Evolutionary conservation across 2,888 invertebrate genomes (phyloP), one percentile per base, ranked within the genome.

Genomic region (Amblyjoppa proteus): DNA sequence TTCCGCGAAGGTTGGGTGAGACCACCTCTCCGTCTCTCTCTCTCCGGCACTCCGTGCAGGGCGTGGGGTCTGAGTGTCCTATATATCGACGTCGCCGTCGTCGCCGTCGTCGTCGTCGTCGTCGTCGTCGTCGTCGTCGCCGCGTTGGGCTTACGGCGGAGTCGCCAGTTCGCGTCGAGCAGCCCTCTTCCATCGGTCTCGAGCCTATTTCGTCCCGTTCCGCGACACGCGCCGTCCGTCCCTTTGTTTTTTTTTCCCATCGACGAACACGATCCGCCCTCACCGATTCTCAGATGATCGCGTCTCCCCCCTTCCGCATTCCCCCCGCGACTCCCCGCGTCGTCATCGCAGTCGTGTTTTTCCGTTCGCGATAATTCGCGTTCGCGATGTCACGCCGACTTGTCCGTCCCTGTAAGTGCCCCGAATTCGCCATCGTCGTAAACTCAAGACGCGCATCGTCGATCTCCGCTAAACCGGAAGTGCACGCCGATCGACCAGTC

Each of bases 1-100:
- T 92, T 90, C 76, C 80, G 41, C 74, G 74, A 41, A 53, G 84
- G 70, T 25, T 45, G 70, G 28, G 25, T 6, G 76, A 9, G 49
- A 64, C 31, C 45, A 49, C 45, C 45, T 49, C 45, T 49, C 64
- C 58, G 45, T 58, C 58, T 58, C 25, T 28, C 31, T 31, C 6
- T 25, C 20, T 31, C 6, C 34, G 34, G 20, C 45, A 20, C 20
- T 80, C 49, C 69, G 71, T 38, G 71, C 68, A 70, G 61, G 56
- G 69, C 71, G 49, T 56, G 34, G 69, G 58, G 25, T 58, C 25
- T 58, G 25, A 28, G 28, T 25, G 41, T 69, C 34, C 56, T 53
- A 58, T 38, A 77, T 13, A 45, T 28, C 56, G 6, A 53, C 66
- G 51, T 66, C 56, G 45, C 64, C 84, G 58, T 64, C 84, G 58